Evolutionary conservation across 2,113 vertebrate genomes (phyloP), one percentile per base, ranked within the genome.

Genomic region (Neoarius graeffei): DNA sequence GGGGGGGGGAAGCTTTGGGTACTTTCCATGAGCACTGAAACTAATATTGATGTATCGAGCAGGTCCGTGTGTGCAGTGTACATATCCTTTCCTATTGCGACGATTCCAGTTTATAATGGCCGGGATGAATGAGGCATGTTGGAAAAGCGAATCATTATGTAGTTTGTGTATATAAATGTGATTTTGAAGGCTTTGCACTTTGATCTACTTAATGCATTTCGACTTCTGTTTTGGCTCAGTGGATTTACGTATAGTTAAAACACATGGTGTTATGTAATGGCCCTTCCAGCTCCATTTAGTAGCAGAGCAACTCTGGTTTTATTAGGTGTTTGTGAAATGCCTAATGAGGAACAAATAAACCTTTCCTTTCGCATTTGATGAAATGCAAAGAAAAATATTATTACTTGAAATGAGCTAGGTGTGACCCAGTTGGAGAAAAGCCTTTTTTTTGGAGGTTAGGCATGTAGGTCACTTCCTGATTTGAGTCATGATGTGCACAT

Each of bases 391-490:
- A 42, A n/a, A 69, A 77, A 14, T 50, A 17, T 6, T 59, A 25
- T 62, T 62, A n/a, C 35, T 52, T 77, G 56, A 56, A 85, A 85
- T 62, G 35, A 85, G 71, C 2, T 48, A 76, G 71, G 56, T 54
- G 42, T 80, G 84, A 64, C 73, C 56, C 86, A 62, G 69, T 27
- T 60, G 80, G 52, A 42, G 8, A 23, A 59, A 25, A 35, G 10
- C 7, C 15, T 27, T 15, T 9, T 62, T 77, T 85, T 62, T 52
- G 11, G 64, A 54, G 74, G 76, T 56, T 50, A 69, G 62, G 35
- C 52, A 57, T 81, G 30, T 71, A 81, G 64, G 85, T 69, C 62
- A 56, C 60, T 67, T 86, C 73, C 85, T 86, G 85, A 56, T 15
- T 69, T 30, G 35, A 7, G 59, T 25, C 76, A 66, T 80, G 60